Evolutionary conservation across 2,113 vertebrate genomes (phyloP), one percentile per base, ranked within the genome.

Genomic region (Microtus ochrogaster): DNA sequence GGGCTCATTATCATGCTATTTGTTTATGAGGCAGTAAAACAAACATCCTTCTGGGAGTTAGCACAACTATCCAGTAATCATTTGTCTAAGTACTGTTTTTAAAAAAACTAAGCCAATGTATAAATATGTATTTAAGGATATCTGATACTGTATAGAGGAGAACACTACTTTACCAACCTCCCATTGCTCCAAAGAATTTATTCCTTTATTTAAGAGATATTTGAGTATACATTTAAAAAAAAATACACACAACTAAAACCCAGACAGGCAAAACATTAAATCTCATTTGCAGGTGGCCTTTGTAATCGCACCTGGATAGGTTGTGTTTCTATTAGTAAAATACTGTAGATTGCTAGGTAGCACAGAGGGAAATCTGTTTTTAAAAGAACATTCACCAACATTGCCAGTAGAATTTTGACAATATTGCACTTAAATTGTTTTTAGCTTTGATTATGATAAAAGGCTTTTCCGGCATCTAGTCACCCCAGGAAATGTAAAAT

Each of bases 51-150:
- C 73, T 81, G 89, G 61, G 74, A 94, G 41, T 92, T 44, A 84
- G 93, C 55, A 72, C 33, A 44, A 63, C 14, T 91, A 39, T 47
- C 73, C 70, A 90, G 49, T 41, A 94, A 94, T 49, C 86, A 95
- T 96, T 94, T 89, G 95, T 94, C 77, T 95, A 96, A 91, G 89
- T 77, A 92, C 30, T 86, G 70, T 91, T 47, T 91, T 77, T 7
- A 16, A 77, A 89, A 94, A 86, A 90, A 88, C 58, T 91, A 70
- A 81, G 61, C 84, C 89, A 96, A 85, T 83, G n/a, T 66, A 95
- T 96, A 97, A 92, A 91, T 89, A 90, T 55, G 85, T 83, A 97
- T 94, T 96, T 96, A 96, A 97, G 97, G 90, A 86, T 95, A 98
- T 94, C 88, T 81, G 97, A 33, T 95, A 96, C 90, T 94, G 41